Percentiles rank a stretch among this genome's conserved stretches.
phyloP scores from a whole-genome alignment of 2,797 vertebrate species.

The Scyliorhinus canicula region DNA sequence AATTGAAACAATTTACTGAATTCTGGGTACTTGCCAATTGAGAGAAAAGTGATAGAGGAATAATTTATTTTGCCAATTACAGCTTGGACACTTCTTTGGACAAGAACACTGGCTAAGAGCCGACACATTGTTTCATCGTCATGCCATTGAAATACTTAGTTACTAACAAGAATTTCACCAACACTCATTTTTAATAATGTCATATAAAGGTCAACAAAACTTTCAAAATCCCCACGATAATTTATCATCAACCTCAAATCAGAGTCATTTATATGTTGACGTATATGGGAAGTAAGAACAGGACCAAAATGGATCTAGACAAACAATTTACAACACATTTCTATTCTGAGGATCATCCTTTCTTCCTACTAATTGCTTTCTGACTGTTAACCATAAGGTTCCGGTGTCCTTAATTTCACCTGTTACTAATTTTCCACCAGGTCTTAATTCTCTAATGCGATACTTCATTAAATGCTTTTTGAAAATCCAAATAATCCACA shows the following conservation, averaged over 20 bases:
- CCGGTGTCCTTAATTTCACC: not conserved
- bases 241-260: not conserved
- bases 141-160: not conserved
- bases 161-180: not conserved
- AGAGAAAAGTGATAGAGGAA: not conserved
- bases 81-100: not conserved
- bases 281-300: not conserved
- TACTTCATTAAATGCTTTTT: not conserved
- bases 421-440: not conserved
- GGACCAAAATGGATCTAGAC: not conserved
- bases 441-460: not conserved
- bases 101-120: not conserved
- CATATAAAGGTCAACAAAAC: not conserved
- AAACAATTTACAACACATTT: not conserved
- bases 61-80: not conserved
- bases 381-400: not conserved
- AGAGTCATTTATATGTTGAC: not conserved
- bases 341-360: not conserved
- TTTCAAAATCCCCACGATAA: not conserved
- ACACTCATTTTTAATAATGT: not conserved
- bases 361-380: not conserved
- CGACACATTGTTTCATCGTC: not conserved
- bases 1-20: not conserved
- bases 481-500: not conserved
- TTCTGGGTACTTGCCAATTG: not conserved